These are phyloP conservation scores for Nomada ferruginata DNA, from an alignment of 2,888 invertebrate species.

Conservation along the genomic window DNA sequence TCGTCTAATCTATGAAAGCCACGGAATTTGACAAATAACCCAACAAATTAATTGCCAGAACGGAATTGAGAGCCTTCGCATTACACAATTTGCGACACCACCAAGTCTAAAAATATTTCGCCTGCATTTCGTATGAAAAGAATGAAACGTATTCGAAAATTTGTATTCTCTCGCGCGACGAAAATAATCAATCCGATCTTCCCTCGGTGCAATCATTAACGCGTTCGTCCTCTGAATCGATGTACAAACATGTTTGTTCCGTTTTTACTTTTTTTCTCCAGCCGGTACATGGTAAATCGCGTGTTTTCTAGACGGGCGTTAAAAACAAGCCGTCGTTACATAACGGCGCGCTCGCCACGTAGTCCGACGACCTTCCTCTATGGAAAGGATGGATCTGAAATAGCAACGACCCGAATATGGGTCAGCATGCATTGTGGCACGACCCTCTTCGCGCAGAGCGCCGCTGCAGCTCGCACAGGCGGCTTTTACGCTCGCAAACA, in stretches of 20 bases:
- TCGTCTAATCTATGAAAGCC: too few species aligned
- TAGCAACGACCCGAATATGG: slow-evolving; percentile 85
- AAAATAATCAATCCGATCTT: not conserved
- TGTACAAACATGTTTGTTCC: slow-evolving; percentile 1
- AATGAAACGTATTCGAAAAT: too few species aligned
- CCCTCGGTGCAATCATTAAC: not conserved
- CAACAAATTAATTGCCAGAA: too few species aligned
- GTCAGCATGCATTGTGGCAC: slow-evolving; percentile 84
- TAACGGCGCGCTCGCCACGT: slow-evolving; percentile 68
- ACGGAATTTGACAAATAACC: too few species aligned
- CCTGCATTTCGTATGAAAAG: too few species aligned
- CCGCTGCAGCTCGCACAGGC: slow-evolving; percentile 65
- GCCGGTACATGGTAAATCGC: slow-evolving; percentile 30
- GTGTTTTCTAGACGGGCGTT: slow-evolving; percentile 64
- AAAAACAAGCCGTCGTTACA: slow-evolving; percentile 72
- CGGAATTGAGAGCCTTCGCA: too few species aligned
- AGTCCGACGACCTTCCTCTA: slow-evolving; percentile 84
- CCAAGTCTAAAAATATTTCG: too few species aligned
- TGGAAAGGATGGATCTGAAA: slow-evolving; percentile 84
- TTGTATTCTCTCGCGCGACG: too few species aligned
- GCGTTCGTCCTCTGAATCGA: not conserved
- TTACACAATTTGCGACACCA: too few species aligned
- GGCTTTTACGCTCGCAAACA: slow-evolving; percentile 80
- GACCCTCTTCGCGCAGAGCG: slow-evolving; percentile 81
- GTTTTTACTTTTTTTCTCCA: slow-evolving; percentile 8